Evolutionary conservation across 2,113 vertebrate genomes (phyloP), one percentile per base, ranked within the genome.

Genomic region (Phrynosoma blainvillii): DNA sequence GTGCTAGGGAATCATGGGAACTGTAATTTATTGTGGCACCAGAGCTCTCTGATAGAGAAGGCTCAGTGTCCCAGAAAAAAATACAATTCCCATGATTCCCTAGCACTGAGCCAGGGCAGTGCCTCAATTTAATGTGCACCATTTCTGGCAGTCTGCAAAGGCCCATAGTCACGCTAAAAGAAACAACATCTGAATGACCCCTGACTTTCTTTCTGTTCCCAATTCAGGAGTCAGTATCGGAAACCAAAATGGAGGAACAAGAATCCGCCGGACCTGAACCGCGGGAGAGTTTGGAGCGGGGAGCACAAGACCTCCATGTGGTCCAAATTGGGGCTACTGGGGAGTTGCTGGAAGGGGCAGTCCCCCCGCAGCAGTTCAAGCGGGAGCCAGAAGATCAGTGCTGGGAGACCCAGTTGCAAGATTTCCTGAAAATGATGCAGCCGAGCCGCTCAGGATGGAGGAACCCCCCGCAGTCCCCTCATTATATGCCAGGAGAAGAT

Each of bases 241-340:
- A 88, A 78, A 56, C 74, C 87, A 83, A 84, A 78, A 88, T 88
- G 87, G 87, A 78, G 74, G 87, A 84, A 36, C 87, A 84, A 74
- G 87, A 88, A 25, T 14, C 62, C 1, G 42, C 73, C 2, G 62
- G 87, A 9, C 42, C 81, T 0, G 62, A 88, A 13, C 32, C 81
- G 2, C 87, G 2, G 59, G 62, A 88, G 62, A 27, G 32, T 27
- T 12, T 54, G 62, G 74, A 84, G 20, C 47, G 16, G 12, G 66
- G 74, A 70, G n/a, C 42, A 0, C 82, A 32, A 70, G 87, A 88
- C n/a, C 87, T 88, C 32, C 73, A 54, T 1, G 74, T 88, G 5
- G 62, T 84, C 65, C 87, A 88, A n/a, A 56, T 88, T 0, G 87
- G 62, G 42, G 23, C 87, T 1, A 10, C 81, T 0, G 87, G 87